Evolutionary conservation across 2,888 invertebrate genomes (phyloP).

Genomic region (Cephus sareptanus): DNA sequence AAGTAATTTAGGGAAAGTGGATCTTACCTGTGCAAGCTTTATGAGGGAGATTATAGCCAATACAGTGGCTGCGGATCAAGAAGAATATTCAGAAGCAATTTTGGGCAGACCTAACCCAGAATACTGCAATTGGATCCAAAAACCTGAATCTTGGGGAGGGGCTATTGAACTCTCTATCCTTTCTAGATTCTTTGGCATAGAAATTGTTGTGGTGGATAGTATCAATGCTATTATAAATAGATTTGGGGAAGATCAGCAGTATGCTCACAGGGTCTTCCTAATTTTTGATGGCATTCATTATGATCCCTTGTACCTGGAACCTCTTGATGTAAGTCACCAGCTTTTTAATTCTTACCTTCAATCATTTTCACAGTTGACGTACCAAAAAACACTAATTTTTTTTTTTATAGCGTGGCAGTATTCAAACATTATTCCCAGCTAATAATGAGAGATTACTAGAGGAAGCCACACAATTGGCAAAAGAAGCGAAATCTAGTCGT

Average conservation of each 20-base stretch:
- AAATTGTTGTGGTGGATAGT: conserved; percentile 94
- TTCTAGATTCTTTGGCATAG: conserved; percentile 86
- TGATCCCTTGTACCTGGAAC: conserved; percentile 91
- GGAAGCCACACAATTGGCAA: conserved; percentile 87
- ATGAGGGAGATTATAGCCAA: conserved; percentile 91
- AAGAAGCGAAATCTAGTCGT: conserved; percentile 87
- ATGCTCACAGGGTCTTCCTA: conserved; percentile 84
- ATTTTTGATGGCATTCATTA: conserved; percentile 97
- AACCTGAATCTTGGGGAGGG: conserved; percentile 93
- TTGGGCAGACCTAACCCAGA: conserved; percentile 85
- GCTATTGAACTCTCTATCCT: conserved; percentile 94
- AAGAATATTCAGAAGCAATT: conserved; percentile 86
- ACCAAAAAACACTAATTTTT: conserved; percentile 21
- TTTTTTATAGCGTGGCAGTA: conserved; percentile 75
- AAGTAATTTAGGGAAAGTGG: conserved; percentile 73
- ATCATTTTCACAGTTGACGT: neutral
- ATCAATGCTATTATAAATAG: conserved; percentile 90
- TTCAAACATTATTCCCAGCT: conserved; percentile 84
- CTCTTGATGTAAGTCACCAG: conserved; percentile 74
- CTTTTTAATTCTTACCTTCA: neutral
- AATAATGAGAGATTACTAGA: conserved; percentile 78
- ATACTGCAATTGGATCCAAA: conserved; percentile 92
- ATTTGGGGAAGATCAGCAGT: conserved; percentile 93
- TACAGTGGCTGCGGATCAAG: conserved; percentile 80
- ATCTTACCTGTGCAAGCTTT: conserved; percentile 77